These are phyloP conservation scores for Apistogramma diplotaenia DNA, from an alignment of 2,113 vertebrate species.

Conservation along the genomic window DNA sequence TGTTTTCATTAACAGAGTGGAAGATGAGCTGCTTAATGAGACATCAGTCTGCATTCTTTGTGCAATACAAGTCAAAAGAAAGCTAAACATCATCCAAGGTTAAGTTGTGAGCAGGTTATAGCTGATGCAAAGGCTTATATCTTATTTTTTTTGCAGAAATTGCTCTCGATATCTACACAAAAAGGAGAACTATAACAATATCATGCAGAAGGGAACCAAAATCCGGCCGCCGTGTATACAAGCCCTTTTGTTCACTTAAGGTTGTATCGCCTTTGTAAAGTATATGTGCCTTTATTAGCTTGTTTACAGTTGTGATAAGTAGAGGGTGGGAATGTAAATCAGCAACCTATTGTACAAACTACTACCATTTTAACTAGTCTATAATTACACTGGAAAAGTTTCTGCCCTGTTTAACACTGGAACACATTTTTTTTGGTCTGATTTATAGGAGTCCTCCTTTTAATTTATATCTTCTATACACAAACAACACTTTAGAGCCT, in stretches of 20 bases:
- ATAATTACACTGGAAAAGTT: background rate
- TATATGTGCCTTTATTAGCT: background rate
- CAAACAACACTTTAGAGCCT: background rate
- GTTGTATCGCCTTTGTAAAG: background rate
- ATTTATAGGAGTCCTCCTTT: background rate
- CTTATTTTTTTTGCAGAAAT: background rate
- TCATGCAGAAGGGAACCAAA: background rate
- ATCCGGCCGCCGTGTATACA: background rate
- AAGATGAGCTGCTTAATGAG: conserved; percentile 46
- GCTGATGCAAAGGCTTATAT: conserved; percentile 34
- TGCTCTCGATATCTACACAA: conserved; percentile 1
- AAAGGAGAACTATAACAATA: conserved; percentile 2
- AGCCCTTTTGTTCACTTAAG: background rate
- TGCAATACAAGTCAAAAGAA: conserved; percentile 47
- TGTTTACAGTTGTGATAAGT: background rate
- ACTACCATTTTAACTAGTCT: background rate
- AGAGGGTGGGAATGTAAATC: background rate
- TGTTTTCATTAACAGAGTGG: conserved; percentile 56
- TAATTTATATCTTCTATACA: background rate
- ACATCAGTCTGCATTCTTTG: conserved; percentile 44
- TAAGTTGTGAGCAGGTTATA: conserved; percentile 57
- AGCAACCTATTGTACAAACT: background rate
- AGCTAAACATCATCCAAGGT: conserved; percentile 56
- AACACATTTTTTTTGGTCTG: background rate
- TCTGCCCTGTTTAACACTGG: background rate